Percentiles rank a stretch among this genome's conserved stretches.
These are phyloP conservation scores for Philereme vetulata DNA, from an alignment of 2,888 invertebrate genomes.

Conservation along the genomic window DNA sequence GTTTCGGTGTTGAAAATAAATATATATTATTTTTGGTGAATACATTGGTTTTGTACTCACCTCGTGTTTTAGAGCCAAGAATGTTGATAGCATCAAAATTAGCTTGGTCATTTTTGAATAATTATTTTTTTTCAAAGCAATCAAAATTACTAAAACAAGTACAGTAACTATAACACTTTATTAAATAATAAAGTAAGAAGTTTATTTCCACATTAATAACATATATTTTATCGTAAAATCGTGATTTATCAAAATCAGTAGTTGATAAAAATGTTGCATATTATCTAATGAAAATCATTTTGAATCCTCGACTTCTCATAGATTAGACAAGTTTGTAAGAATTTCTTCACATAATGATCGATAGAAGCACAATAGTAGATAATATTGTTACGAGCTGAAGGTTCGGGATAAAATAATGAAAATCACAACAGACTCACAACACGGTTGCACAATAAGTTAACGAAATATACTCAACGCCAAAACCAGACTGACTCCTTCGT, in stretches of 20 bases:
- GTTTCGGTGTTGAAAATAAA: too few species aligned
- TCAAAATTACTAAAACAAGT: conserved; percentile 1
- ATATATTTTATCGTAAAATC: conserved; percentile 35
- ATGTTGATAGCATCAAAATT: conserved; percentile 6
- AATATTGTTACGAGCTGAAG: too few species aligned
- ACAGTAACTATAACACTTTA: conserved; percentile 1
- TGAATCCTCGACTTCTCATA: background rate
- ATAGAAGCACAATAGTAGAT: too few species aligned
- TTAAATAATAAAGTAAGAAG: conserved; percentile 18
- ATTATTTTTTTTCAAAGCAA: background rate
- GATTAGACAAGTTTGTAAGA: too few species aligned
- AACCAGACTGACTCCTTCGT: too few species aligned
- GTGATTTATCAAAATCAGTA: conserved; percentile 25
- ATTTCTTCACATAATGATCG: too few species aligned
- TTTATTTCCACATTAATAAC: conserved; percentile 16
- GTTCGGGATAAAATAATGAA: too few species aligned
- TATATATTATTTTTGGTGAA: too few species aligned
- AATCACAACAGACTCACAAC: too few species aligned
- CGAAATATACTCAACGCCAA: too few species aligned
- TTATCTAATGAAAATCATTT: background rate
- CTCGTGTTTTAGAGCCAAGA: conserved; percentile 9
- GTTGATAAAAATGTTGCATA: conserved; percentile 21
- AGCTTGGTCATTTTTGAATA: conserved; percentile 15
- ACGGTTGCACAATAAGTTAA: too few species aligned
- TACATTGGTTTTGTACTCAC: conserved; percentile 11